Conservation (phyloP, 2,113 vertebrate species). For the Phaethornis superciliosus region DNA sequence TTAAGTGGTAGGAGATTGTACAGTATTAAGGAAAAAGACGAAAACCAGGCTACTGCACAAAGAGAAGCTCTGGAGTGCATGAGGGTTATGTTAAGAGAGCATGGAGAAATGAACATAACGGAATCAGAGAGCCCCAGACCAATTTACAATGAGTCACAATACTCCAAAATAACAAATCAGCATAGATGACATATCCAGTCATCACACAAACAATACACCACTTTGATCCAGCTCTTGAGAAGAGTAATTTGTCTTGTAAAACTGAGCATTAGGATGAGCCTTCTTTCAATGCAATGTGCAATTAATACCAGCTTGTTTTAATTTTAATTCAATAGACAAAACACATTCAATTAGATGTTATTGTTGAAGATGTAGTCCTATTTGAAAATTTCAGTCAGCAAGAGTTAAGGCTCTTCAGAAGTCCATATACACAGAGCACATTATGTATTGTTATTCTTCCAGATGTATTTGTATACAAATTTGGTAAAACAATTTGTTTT, state of each 20-base stretch:
- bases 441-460: neutral
- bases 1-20: neutral
- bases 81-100: neutral
- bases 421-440: neutral
- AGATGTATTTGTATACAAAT: neutral
- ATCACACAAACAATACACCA: neutral
- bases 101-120: neutral
- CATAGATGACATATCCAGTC: neutral
- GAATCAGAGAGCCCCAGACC: neutral
- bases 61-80: neutral
- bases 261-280: neutral
- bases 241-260: neutral
- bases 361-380: neutral
- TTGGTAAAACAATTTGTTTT: neutral
- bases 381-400: neutral
- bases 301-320: neutral
- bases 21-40: slow-evolving; percentile 5
- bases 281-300: neutral
- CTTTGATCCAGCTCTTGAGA: neutral
- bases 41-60: neutral
- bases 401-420: neutral
- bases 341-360: neutral
- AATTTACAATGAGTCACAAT: neutral
- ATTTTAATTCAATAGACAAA: neutral
- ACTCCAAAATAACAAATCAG: neutral